A percentile compares a stretch with the other conserved stretches of the same genome.
These are phyloP conservation scores for Antennarius striatus DNA, from an alignment of 2,113 vertebrate genomes.

Conservation along the genomic window DNA sequence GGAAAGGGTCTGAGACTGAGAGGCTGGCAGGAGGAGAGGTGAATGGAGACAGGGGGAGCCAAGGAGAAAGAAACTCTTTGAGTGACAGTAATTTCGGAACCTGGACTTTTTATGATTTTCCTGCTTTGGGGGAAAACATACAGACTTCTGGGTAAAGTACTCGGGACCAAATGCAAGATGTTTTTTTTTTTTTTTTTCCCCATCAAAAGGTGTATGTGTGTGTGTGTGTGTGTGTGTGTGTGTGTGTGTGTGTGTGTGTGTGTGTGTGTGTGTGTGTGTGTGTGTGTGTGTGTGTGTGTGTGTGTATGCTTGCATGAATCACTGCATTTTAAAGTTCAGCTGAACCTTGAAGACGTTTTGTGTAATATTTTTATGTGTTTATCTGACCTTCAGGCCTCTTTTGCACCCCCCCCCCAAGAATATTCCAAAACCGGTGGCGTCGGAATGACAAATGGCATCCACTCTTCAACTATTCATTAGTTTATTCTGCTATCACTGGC, in stretches of 20 bases:
- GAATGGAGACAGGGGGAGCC: too few relatives aligned
- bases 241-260: slow-evolving; percentile 28
- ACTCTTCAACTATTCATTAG: too few relatives aligned
- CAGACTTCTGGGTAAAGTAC: slow-evolving; percentile 51
- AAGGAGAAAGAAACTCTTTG: slow-evolving; percentile 57
- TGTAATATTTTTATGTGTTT: too few relatives aligned
- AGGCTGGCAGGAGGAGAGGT: slow-evolving; percentile 20
- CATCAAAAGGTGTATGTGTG: slow-evolving; percentile 45
- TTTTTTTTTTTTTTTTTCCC: slow-evolving; percentile 29
- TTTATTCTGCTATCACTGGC: background rate
- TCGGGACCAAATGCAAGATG: slow-evolving; percentile 61
- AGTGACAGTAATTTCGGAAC: slow-evolving; percentile 80
- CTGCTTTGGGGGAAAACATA: slow-evolving; percentile 77
- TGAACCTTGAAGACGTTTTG: background rate
- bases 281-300: background rate
- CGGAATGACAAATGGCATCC: too few relatives aligned
- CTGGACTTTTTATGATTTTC: slow-evolving; percentile 72
- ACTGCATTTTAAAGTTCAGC: background rate
- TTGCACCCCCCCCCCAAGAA: too few relatives aligned
- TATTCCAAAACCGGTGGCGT: too few relatives aligned
- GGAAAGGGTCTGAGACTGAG: slow-evolving; percentile 71
- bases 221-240: slow-evolving; percentile 40
- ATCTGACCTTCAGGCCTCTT: too few relatives aligned
- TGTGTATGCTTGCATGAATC: background rate
- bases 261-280: slow-evolving; percentile 21